Base-by-base conservation (phyloP, 2,797 vertebrate genomes). In the Anableps anableps region DNA sequence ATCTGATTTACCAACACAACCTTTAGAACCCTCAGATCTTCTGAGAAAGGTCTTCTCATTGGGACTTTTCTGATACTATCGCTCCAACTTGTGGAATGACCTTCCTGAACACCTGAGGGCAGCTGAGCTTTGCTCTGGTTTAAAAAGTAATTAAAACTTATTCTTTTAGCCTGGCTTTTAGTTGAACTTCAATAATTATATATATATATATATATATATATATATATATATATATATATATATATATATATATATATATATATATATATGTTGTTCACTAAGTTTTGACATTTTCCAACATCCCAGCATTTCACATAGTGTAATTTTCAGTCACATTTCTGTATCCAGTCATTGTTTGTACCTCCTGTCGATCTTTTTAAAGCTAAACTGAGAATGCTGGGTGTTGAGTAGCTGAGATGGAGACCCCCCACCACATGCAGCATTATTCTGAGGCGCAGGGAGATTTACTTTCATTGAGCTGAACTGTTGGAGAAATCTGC, bases 391-490 rank as follows among this genome's bases (percentile, higher is more conserved):
- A 81, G 53, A 86, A 85, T 87, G 82, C 88, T 85, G 41, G 53
- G 58, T 48, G 34, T 50, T 10, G 31, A 77, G 79, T 76, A 74
- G 77, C 43, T 7, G 70, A 80, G 72, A 5, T 71, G 77, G 74
- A 76, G 79, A 78, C 64, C 76, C 79, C 78, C 83, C 80, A 81
- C 86, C 80, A 82, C 50, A 82, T 6, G 19, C 38, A 23, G 78
- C 51, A 77, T 85, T 87, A 87, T 89, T 75, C 51, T 9, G 77
- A 72, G 74, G 51, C 78, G 66, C 68, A 50, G 64, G 62, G 77
- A 91, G 86, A 88, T 91, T 76, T 88, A 75, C 82, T 89, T 90
- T 91, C 80, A 88, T 89, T 89, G 88, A 90, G 88, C 79, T 74
- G 83, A 84, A 87, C 85, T 76, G 41, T 17, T 74, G 75, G 73